A percentile compares a stretch with the other conserved stretches of the same genome.
phyloP scores from a whole-genome alignment of 2,888 invertebrate genomes.

The Agriopis aurantiaria region DNA sequence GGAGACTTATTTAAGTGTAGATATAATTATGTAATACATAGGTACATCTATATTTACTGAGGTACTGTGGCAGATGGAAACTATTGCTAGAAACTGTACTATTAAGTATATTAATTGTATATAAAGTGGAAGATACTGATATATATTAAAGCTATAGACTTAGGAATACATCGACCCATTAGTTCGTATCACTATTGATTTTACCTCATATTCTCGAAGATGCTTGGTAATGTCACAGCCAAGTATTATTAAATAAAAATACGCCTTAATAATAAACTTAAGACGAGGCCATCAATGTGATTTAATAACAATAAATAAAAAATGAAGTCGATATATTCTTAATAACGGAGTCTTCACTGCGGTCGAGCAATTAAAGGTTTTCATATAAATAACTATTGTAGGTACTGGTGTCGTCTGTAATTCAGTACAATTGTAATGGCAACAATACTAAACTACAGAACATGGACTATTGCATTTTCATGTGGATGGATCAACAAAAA shows the following conservation, averaged over 20 bases:
- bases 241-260: conserved; percentile 47
- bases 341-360: conserved; percentile 56
- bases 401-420: conserved; percentile 60
- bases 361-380: conserved; percentile 77
- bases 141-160: conserved; percentile 83
- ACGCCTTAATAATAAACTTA: conserved; percentile 39
- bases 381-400: conserved; percentile 80
- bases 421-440: conserved; percentile 17
- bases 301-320: conserved; percentile 41
- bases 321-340: conserved; percentile 71
- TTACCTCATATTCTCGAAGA: conserved; percentile 34
- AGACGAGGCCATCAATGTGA: conserved; percentile 34
- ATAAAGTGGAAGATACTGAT: conserved; percentile 81
- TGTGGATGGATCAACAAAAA: conserved; percentile 83
- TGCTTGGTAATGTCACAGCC: conserved; percentile 51
- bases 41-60: conserved; percentile 71
- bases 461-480: conserved; percentile 84
- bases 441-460: conserved; percentile 47
- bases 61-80: conserved; percentile 81
- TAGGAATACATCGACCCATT: conserved; percentile 76
- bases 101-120: conserved; percentile 71
- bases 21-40: conserved; percentile 58
- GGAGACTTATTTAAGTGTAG: conserved; percentile 51
- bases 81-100: conserved; percentile 77
- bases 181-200: conserved; percentile 26